Percentiles rank a stretch among this genome's conserved stretches.
Conservation (phyloP, 1,140 invertebrate genomes). For the Centruroides sculpturatus region DNA sequence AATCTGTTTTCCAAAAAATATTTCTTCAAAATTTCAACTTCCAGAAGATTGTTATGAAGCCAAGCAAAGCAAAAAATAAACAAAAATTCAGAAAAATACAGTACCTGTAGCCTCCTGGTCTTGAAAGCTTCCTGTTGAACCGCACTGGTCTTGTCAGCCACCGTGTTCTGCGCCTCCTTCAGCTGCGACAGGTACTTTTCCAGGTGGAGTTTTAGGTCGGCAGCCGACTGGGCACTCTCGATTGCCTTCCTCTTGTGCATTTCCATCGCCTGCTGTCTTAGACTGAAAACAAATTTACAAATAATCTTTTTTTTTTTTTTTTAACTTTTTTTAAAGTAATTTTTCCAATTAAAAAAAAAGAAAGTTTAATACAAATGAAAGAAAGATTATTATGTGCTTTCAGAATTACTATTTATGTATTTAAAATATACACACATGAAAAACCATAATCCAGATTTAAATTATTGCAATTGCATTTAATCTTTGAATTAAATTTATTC, state of each 20-base stretch:
- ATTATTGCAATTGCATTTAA: no score
- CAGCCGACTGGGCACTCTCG: conserved; percentile 81
- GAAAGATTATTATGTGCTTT: no score
- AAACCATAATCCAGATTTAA: no score
- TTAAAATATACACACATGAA: no score
- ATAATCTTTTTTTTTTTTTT: neutral
- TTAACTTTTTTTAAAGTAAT: conserved; percentile 3
- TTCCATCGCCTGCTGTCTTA: conserved; percentile 88
- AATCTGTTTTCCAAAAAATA: no score
- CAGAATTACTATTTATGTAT: neutral
- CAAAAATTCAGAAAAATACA: conserved; percentile 10
- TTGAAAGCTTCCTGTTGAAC: conserved; percentile 93
- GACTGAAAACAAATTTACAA: conserved; percentile 27
- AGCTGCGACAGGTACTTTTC: conserved; percentile 42
- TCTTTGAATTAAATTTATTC: no score
- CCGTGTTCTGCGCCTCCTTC: conserved; percentile 82
- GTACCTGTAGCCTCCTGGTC: conserved; percentile 67
- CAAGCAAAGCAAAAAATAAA: no score
- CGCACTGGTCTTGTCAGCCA: conserved; percentile 89
- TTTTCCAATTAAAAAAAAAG: neutral
- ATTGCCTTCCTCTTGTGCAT: conserved; percentile 96
- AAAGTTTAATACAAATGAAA: no score
- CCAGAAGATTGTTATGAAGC: no score
- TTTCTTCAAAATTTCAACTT: no score
- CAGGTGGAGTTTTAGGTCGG: conserved; percentile 91